phyloP scores from a whole-genome alignment of 2,888 invertebrate genomes.

The Busseola fusca region DNA sequence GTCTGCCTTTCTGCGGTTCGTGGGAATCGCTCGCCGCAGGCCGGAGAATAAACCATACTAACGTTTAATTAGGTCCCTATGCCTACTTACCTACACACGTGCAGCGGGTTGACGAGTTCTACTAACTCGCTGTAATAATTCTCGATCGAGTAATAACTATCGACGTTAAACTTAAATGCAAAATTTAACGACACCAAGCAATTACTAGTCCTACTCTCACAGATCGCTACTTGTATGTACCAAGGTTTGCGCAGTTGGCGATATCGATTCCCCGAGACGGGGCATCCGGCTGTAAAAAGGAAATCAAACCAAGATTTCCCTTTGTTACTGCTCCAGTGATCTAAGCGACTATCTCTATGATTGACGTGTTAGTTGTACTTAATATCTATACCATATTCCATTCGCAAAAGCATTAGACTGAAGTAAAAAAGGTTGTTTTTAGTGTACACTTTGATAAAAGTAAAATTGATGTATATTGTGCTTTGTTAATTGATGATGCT shows the following conservation, averaged over 20 bases:
- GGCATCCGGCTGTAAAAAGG: constrained; percentile 73
- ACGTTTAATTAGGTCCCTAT: constrained; percentile 68
- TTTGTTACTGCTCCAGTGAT: constrained; percentile 55
- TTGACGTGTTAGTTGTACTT: constrained; percentile 73
- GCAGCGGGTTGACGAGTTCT: constrained; percentile 64
- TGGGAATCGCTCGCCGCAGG: constrained; percentile 70
- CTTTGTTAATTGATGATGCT: no score
- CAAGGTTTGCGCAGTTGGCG: constrained; percentile 65
- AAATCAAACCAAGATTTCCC: constrained; percentile 69
- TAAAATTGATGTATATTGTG: no score
- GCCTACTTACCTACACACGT: constrained; percentile 63
- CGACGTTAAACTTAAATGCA: constrained; percentile 65
- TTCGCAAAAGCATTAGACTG: no score
- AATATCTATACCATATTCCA: constrained; percentile 31
- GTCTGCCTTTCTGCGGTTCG: constrained; percentile 67
- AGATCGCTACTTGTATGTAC: constrained; percentile 56
- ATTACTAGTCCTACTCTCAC: constrained; percentile 65
- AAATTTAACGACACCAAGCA: constrained; percentile 70
- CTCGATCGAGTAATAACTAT: constrained; percentile 68
- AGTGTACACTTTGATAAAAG: no score
- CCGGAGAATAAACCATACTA: constrained; percentile 62
- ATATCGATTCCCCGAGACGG: constrained; percentile 64
- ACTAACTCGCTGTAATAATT: constrained; percentile 64
- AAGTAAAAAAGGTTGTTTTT: no score
- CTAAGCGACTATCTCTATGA: constrained; percentile 65